Conservation (phyloP, 2,113 vertebrate species). For the Scolopax mira region DNA sequence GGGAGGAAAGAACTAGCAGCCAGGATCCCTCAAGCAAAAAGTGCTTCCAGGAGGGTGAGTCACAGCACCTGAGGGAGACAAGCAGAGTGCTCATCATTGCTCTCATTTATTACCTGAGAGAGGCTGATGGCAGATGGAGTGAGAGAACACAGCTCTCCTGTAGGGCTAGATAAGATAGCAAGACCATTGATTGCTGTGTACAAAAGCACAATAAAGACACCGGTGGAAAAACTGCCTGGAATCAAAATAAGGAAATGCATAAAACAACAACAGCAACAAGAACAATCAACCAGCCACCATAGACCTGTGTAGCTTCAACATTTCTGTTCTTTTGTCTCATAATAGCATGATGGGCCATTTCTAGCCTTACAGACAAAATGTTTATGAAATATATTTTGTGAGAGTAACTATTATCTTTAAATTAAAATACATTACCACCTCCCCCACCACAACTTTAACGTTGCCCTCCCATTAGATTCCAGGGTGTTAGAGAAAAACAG, state of each 20-base stretch:
- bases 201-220: neutral
- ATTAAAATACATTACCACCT: neutral
- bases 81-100: slow-evolving; percentile 20
- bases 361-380: neutral
- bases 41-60: slow-evolving; percentile 26
- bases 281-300: neutral
- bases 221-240: neutral
- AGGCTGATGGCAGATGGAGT: slow-evolving; percentile 49
- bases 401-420: neutral
- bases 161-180: slow-evolving; percentile 27
- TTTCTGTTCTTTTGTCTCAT: neutral
- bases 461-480: neutral
- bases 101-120: slow-evolving; percentile 55
- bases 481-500: neutral
- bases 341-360: neutral
- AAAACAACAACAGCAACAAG: neutral
- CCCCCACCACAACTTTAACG: neutral
- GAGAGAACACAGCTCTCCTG: slow-evolving; percentile 30
- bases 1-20: neutral
- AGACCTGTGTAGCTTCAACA: neutral
- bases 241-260: neutral
- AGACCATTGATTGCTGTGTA: slow-evolving; percentile 25
- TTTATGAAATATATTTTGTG: neutral
- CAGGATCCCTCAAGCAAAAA: slow-evolving; percentile 26
- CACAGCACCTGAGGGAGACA: slow-evolving; percentile 36